Percentiles rank a stretch among this genome's conserved stretches.
These are phyloP conservation scores for Hirundichthys speculiger DNA, from an alignment of 2,113 vertebrate genomes.

Conservation along the genomic window DNA sequence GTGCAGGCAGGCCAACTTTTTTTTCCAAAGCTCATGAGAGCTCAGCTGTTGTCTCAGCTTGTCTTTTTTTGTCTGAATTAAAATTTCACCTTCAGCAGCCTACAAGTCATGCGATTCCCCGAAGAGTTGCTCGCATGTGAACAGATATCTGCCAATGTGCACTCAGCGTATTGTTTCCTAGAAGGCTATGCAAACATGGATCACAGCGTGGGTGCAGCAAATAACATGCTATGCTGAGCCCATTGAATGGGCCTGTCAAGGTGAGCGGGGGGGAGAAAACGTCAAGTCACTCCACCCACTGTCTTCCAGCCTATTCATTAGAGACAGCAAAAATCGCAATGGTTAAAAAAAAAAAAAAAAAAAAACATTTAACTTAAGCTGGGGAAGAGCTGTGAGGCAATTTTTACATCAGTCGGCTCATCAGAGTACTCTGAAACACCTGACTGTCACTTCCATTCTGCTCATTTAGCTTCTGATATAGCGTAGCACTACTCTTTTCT, in stretches of 20 bases:
- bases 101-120: conserved; percentile 32
- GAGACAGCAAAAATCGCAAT: conserved; percentile 22
- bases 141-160: conserved; percentile 36
- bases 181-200: conserved; percentile 25
- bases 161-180: conserved; percentile 36
- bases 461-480: conserved; percentile 31
- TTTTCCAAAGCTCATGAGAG: conserved; percentile 28
- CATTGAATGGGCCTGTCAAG: conserved; percentile 42
- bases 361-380: conserved; percentile 17
- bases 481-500: conserved; percentile 17
- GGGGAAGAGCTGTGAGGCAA: conserved; percentile 6
- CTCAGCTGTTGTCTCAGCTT: conserved; percentile 19
- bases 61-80: conserved; percentile 61
- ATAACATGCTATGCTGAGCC: conserved; percentile 24
- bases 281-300: conserved; percentile 14
- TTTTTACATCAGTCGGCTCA: conserved; percentile 22
- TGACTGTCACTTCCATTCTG: conserved; percentile 45
- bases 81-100: conserved; percentile 41
- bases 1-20: conserved; percentile 16
- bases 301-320: conserved; percentile 10
- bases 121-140: conserved; percentile 21
- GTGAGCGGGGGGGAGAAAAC: conserved; percentile 40
- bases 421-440: conserved; percentile 28
- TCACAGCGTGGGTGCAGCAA: conserved; percentile 36
- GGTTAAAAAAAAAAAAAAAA: no score